phyloP scores from a whole-genome alignment of 2,797 vertebrate genomes.

The Platyrinchus mystaceus region DNA sequence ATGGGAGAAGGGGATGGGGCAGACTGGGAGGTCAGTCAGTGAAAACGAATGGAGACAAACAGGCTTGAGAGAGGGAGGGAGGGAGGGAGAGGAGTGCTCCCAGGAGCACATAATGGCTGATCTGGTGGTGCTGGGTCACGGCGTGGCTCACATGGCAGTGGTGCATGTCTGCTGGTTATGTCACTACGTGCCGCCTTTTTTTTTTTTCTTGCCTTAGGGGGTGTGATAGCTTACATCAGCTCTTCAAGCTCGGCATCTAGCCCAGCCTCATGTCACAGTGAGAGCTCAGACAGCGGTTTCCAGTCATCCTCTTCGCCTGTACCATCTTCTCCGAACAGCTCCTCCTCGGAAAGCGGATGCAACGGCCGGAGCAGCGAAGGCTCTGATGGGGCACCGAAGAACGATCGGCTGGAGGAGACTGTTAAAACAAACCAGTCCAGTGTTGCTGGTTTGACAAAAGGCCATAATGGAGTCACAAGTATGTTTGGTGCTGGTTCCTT shows the following conservation, averaged over 20 bases:
- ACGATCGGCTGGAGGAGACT: constrained; percentile 69
- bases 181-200: constrained; percentile 46
- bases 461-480: constrained; percentile 89
- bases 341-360: constrained; percentile 74
- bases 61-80: background rate
- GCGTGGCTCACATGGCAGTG: constrained; percentile 44
- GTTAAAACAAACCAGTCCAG: constrained; percentile 71
- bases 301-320: constrained; percentile 84
- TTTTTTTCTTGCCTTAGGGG: constrained; percentile 78
- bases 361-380: constrained; percentile 69
- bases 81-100: background rate
- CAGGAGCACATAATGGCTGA: constrained; percentile 11
- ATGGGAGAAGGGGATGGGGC: background rate
- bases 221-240: constrained; percentile 96
- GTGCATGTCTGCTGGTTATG: constrained; percentile 57
- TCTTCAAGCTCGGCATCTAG: constrained; percentile 90
- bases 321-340: constrained; percentile 83
- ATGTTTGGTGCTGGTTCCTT: constrained; percentile 52
- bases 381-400: constrained; percentile 72
- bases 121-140: constrained; percentile 54
- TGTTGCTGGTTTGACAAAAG: constrained; percentile 77
- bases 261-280: constrained; percentile 88
- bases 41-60: background rate
- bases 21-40: background rate
- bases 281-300: constrained; percentile 84